Evolutionary conservation across 1,140 invertebrate genomes (phyloP).

Genomic region (Drosophila ohnishii): DNA sequence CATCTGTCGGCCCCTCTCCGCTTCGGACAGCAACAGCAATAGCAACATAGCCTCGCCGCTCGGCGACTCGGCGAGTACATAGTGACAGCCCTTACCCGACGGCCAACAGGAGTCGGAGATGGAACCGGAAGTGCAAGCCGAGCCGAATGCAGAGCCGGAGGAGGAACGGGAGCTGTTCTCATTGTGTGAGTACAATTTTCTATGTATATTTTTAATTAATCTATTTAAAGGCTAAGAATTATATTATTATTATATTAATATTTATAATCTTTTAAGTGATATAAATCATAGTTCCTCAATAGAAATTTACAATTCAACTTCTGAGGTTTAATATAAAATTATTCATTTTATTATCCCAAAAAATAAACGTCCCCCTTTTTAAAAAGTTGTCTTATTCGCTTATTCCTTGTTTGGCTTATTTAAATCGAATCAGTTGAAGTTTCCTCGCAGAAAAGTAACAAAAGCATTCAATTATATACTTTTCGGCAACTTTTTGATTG

Average conservation of each 20-base stretch:
- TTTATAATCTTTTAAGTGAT: background rate
- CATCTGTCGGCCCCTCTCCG: slow-evolving; percentile 91
- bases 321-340: background rate
- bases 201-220: background rate
- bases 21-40: slow-evolving; percentile 84
- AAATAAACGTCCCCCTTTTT: no score
- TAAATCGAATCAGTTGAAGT: background rate
- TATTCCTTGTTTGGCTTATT: background rate
- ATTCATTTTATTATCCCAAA: background rate
- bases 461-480: slow-evolving; percentile 11
- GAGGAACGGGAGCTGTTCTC: slow-evolving; percentile 11
- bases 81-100: slow-evolving; percentile 56
- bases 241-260: no score
- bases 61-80: slow-evolving; percentile 78
- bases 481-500: slow-evolving; percentile 22
- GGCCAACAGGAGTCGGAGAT: slow-evolving; percentile 23
- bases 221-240: background rate
- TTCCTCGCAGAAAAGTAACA: background rate
- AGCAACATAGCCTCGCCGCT: slow-evolving; percentile 83
- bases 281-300: no score
- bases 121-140: background rate
- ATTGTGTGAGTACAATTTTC: slow-evolving; percentile 65
- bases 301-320: no score
- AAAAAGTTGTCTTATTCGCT: background rate
- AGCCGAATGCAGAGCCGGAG: slow-evolving; percentile 2